These are phyloP conservation scores for Corythornis leucogaster DNA, from an alignment of 2,797 vertebrate genomes.

Conservation along the genomic window DNA sequence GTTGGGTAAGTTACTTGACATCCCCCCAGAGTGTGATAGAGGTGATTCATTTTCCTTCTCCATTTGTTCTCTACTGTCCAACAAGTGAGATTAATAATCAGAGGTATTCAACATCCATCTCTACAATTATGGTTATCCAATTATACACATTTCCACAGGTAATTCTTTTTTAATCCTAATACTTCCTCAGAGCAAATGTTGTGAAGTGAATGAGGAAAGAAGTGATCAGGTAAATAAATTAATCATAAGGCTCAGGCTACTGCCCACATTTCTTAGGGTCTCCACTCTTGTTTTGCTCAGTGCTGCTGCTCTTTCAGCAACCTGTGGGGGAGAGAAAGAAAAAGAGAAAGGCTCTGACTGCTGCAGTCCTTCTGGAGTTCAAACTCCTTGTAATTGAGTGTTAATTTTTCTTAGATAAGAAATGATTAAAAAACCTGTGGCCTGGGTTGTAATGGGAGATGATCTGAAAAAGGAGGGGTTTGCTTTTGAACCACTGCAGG, in stretches of 20 bases:
- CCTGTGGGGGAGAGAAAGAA: background rate
- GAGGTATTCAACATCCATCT: background rate
- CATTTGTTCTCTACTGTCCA: background rate
- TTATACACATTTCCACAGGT: background rate
- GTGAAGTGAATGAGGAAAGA: background rate
- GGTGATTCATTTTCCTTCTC: background rate
- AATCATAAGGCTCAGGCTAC: too few relatives aligned
- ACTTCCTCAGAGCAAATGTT: background rate
- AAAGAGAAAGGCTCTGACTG: background rate
- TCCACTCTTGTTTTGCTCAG: background rate
- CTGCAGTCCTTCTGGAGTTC: background rate
- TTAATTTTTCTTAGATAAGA: conserved; percentile 41
- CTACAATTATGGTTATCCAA: background rate
- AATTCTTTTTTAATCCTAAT: background rate
- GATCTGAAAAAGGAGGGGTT: background rate
- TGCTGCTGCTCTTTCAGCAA: background rate
- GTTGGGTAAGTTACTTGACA: background rate
- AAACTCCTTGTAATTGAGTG: background rate
- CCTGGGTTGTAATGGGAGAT: background rate
- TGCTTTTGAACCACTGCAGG: background rate
- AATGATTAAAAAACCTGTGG: conserved; percentile 21
- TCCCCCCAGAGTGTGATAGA: too few relatives aligned
- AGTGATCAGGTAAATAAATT: background rate
- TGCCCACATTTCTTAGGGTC: background rate
- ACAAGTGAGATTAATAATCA: background rate